Percentiles rank a stretch among this genome's conserved stretches.
These are phyloP conservation scores for Phaedon cochleariae DNA, from an alignment of 2,888 invertebrate species.

Conservation along the genomic window DNA sequence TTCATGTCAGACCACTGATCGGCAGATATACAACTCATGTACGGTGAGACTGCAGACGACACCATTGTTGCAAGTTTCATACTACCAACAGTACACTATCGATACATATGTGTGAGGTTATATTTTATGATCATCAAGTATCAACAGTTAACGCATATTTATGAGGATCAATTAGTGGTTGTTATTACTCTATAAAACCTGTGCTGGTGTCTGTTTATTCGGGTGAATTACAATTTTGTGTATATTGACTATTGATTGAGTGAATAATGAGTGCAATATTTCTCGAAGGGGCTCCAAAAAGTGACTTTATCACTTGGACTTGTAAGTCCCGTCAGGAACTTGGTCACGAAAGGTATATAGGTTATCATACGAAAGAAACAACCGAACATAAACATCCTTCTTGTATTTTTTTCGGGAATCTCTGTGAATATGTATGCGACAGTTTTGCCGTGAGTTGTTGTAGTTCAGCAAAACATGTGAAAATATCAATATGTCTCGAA, in stretches of 20 bases:
- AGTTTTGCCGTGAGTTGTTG: background rate
- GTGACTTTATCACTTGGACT: background rate
- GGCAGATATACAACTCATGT: background rate
- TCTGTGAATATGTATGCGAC: background rate
- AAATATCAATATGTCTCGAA: background rate
- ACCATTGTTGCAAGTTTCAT: background rate
- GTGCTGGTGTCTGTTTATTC: background rate
- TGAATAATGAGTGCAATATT: background rate
- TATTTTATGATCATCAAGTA: background rate
- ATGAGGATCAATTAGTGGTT: background rate
- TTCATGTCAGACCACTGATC: background rate
- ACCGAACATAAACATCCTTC: no score
- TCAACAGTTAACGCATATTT: background rate
- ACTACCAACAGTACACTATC: background rate
- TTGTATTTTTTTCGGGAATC: background rate
- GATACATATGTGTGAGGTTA: background rate
- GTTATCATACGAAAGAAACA: no score
- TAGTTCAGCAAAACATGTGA: background rate
- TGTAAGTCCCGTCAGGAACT: background rate
- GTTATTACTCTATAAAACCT: background rate
- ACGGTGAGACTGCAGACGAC: background rate
- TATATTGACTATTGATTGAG: slow-evolving; percentile 4
- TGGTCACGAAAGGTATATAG: background rate
- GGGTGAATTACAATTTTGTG: background rate
- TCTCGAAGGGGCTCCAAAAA: background rate